Base-by-base conservation (phyloP, 2,113 vertebrate species). In the Sinosuthora webbiana region DNA sequence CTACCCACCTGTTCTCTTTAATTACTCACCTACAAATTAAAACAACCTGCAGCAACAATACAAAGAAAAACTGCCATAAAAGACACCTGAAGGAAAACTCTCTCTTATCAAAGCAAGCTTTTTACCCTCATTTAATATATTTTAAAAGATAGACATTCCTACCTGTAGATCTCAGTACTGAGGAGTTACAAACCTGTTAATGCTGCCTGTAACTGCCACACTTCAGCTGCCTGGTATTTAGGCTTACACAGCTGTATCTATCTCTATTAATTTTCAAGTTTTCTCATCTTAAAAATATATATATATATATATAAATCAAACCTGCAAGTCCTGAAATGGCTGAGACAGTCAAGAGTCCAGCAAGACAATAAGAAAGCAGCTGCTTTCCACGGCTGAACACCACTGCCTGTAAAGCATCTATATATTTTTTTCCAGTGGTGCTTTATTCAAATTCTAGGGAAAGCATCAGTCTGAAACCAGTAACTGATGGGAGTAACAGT, bases 401-500 rank as follows among this genome's bases (percentile, higher is more conserved):
- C 87, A 60, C 93, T 96, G 96, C 82, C 88, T 90, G 69, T 31
- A 70, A 96, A 95, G 89, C 91, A 93, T 52, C 87, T 96, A 59
- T 65, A n/a, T 62, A 57, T 93, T 79, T 90, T 87, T 92, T 39
- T 50, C 76, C 86, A 78, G 49, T 47, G 95, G 64, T 80, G 97
- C 89, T 95, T 95, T 68, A 85, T 91, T 94, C 91, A 95, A 91
- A 98, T 97, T 94, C 96, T 92, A 95, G 95, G 97, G 94, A 97
- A 96, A 97, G 94, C 97, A 97, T 97, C 98, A 94, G 98, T 97
- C 97, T 98, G 98, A 98, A 98, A 97, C 94, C 97, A 98, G 98
- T 97, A 98, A 98, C 98, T 97, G 97, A 97, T 98, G 98, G 98
- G 98, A 98, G 98, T 98, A 98, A 99, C 98, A 98, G 98, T 98